Conservation (phyloP, 2,888 invertebrate species). For the Lasioglossum villosulum region DNA sequence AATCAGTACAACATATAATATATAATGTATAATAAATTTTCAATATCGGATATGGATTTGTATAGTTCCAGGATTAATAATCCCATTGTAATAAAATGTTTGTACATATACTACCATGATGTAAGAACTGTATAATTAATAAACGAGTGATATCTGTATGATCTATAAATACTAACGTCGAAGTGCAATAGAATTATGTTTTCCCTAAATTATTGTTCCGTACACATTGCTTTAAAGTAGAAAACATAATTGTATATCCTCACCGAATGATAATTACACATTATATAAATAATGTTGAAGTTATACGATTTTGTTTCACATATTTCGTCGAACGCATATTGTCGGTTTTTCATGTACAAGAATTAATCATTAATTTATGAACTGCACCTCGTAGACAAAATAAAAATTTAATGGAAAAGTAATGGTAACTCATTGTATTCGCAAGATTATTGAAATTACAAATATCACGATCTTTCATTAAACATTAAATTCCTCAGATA, state of each 20-base stretch:
- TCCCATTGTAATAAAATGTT: background rate
- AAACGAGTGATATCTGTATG: background rate
- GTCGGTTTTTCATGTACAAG: background rate
- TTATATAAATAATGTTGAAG: background rate
- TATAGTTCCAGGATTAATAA: slow-evolving; percentile 42
- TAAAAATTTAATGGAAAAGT: background rate
- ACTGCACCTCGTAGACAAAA: background rate
- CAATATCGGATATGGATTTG: background rate
- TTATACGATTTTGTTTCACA: background rate
- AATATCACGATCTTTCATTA: background rate
- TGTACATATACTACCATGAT: background rate
- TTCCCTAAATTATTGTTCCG: background rate
- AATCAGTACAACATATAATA: background rate
- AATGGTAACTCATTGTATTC: background rate
- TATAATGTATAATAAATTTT: background rate
- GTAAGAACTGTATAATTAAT: background rate
- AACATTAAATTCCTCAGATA: background rate
- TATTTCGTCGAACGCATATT: background rate
- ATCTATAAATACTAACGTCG: background rate
- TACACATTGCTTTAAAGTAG: background rate
- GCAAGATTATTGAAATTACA: background rate
- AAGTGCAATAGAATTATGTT: slow-evolving; percentile 20
- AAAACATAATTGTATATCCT: background rate
- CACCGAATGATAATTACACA: slow-evolving; percentile 11
- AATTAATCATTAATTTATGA: slow-evolving; percentile 32